Percentiles rank a stretch among this genome's conserved stretches.
Evolutionary conservation across 2,888 invertebrate genomes (phyloP).

Genomic region (Conistra vaccinii): DNA sequence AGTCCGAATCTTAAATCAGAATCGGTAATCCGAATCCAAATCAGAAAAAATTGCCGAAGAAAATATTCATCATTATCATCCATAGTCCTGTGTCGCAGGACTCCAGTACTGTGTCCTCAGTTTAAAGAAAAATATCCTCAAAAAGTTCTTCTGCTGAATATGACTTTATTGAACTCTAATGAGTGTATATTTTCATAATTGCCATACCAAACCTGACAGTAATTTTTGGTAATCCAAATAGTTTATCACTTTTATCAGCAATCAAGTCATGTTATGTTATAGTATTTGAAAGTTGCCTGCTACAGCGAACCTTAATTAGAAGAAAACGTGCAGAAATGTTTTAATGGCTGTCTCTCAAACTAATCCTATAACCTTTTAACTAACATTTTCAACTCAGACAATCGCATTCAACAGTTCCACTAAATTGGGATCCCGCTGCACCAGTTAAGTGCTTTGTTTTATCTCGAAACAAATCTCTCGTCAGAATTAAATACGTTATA

Average conservation of each 20-base stretch:
- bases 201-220: neutral
- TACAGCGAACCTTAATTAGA: constrained; percentile 2
- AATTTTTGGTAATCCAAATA: neutral
- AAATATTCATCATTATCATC: neutral
- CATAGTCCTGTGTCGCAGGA: too few species aligned
- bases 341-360: constrained; percentile 2
- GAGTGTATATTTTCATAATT: constrained; percentile 5
- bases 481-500: constrained; percentile 59
- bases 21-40: neutral
- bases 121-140: neutral
- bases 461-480: constrained; percentile 58
- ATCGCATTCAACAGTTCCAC: constrained; percentile 41
- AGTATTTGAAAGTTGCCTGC: neutral
- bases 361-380: constrained; percentile 17
- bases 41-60: too few species aligned
- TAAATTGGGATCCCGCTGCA: constrained; percentile 42
- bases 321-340: constrained; percentile 14
- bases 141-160: neutral
- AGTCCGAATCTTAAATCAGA: neutral
- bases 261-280: neutral
- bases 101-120: too few species aligned
- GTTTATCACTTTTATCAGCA: neutral
- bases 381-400: constrained; percentile 28
- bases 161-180: neutral
- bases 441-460: constrained; percentile 54